These are phyloP conservation scores for Pachydiplax longipennis DNA, from an alignment of 2,888 invertebrate genomes.

Conservation along the genomic window DNA sequence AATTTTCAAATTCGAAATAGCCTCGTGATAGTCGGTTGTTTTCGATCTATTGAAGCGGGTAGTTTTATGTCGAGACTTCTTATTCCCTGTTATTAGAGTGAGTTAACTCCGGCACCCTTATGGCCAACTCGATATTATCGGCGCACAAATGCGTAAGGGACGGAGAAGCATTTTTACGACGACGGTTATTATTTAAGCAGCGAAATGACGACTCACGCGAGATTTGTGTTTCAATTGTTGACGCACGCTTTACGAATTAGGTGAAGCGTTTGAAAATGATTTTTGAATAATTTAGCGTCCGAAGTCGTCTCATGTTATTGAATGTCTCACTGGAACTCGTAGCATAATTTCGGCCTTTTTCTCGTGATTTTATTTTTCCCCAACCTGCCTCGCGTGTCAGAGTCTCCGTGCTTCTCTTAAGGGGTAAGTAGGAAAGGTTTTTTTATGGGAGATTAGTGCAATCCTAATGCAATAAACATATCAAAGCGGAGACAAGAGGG, in stretches of 20 bases:
- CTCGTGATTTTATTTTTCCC: too few relatives aligned
- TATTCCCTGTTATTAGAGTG: slow-evolving; percentile 26
- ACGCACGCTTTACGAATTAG: too few relatives aligned
- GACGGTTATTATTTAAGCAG: background rate
- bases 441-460: background rate
- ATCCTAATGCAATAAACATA: background rate
- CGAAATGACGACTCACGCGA: background rate
- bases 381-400: slow-evolving; percentile 12
- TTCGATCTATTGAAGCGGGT: background rate
- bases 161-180: background rate
- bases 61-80: background rate
- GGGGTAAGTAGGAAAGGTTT: background rate
- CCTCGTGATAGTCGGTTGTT: background rate
- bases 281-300: too few relatives aligned
- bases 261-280: too few relatives aligned
- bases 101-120: slow-evolving; percentile 29
- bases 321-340: too few relatives aligned
- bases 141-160: slow-evolving; percentile 4
- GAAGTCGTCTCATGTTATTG: too few relatives aligned
- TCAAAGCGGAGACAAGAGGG: background rate
- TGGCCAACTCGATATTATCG: slow-evolving; percentile 15
- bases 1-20: background rate
- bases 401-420: background rate
- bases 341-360: background rate
- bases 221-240: background rate